These are phyloP conservation scores for Nemurella pictetii DNA, from an alignment of 2,888 invertebrate species.

Conservation along the genomic window DNA sequence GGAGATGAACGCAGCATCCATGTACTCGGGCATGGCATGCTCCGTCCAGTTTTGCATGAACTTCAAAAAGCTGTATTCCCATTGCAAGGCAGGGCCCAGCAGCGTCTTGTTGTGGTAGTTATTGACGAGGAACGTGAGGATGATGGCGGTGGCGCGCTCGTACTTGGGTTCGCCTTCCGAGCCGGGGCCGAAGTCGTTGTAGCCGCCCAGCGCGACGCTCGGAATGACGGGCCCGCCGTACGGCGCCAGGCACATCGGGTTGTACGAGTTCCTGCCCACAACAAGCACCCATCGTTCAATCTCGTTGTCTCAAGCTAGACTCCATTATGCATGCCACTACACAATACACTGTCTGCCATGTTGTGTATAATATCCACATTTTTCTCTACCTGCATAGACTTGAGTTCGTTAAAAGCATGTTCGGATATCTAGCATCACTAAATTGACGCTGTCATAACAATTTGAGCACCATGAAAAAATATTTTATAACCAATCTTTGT, in stretches of 20 bases:
- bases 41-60: conserved; percentile 81
- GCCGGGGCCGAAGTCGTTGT: conserved; percentile 67
- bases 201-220: conserved; percentile 90
- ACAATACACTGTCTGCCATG: no score
- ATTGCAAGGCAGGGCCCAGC: conserved; percentile 74
- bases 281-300: no score
- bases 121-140: conserved; percentile 87
- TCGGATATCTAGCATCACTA: no score
- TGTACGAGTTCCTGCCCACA: conserved; percentile 65
- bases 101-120: conserved; percentile 80
- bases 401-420: no score
- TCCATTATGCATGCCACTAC: no score
- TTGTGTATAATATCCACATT: no score
- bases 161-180: conserved; percentile 66
- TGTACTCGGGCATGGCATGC: conserved; percentile 64
- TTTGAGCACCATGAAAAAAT: no score
- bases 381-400: no score
- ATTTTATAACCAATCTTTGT: no score
- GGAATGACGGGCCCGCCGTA: conserved; percentile 95
- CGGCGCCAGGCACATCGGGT: conserved; percentile 72
- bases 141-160: conserved; percentile 80
- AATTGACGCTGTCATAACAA: no score
- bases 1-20: conserved; percentile 84
- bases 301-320: no score
- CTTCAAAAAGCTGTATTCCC: conserved; percentile 78